Evolutionary conservation across 1,140 invertebrate species (phyloP).

Genomic region (Lysiphlebus fabarum): DNA sequence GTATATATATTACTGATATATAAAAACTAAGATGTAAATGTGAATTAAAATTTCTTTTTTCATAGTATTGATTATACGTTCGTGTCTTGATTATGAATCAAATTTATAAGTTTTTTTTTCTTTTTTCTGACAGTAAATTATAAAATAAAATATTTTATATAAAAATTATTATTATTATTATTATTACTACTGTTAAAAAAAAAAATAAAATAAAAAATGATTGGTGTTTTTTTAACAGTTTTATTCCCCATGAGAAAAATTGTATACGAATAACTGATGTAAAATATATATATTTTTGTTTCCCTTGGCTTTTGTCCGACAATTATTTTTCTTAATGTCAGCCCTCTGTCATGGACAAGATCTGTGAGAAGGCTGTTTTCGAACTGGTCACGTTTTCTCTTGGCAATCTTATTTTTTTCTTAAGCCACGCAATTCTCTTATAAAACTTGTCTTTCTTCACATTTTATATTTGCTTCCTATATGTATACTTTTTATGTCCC

Average conservation of each 20-base stretch:
- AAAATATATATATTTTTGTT: slow-evolving; percentile 12
- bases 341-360: slow-evolving; percentile 22
- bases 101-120: no score
- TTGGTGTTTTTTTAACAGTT: slow-evolving; percentile 1
- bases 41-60: not conserved
- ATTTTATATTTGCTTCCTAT: not conserved
- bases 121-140: no score
- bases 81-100: no score
- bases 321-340: slow-evolving; percentile 29
- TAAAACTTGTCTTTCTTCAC: no score
- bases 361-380: slow-evolving; percentile 3
- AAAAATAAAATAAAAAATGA: not conserved
- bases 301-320: slow-evolving; percentile 18
- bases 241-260: slow-evolving; percentile 5
- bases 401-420: not conserved
- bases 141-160: no score
- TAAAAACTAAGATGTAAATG: no score
- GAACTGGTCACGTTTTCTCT: slow-evolving; percentile 17
- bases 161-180: not conserved
- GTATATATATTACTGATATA: no score
- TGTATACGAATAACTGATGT: slow-evolving; percentile 2
- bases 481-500: slow-evolving; percentile 23
- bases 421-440: no score
- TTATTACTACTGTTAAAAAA: not conserved
- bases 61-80: slow-evolving; percentile 1